Evolutionary conservation across 2,888 invertebrate species (phyloP), one percentile per base, ranked within the genome.

Genomic region (Brachyopa scutellaris): DNA sequence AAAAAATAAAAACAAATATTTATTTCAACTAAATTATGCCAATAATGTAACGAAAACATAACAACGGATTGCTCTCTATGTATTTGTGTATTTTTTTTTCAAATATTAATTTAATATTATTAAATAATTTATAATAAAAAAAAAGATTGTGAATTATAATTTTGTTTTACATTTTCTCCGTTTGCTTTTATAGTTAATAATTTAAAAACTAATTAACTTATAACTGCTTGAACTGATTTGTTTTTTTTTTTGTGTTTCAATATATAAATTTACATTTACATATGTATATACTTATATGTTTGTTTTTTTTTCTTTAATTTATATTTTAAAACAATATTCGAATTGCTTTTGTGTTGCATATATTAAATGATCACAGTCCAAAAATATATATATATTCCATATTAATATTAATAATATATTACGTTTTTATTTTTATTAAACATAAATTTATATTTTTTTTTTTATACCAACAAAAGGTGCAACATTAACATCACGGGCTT

Each of bases 331-430:
- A 82, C 77, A 82, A 82, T 82, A 77, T 77, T 77, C 70, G 77
- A 85, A 85, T 85, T 85, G 85, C 85, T 85, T 85, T 85, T 85
- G 84, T 85, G 85, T 85, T 85, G 85, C 85, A 82, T 82, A 82
- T 82, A 84, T 85, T 69, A 85, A 84, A 85, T 84, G 82, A 85
- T 85, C 85, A 85, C 85, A 85, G 85, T 85, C 70, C 85, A 82
- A 85, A 84, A 85, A 82, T 82, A 82, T 82, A 70, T 76, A 61
- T 82, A 64, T 61, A 73, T 61, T 31, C 19, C 19, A 47, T 49
- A 38, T 70, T 59, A 1, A 57, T 64, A 64, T 66, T 55, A 61
- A 31, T 73, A 49, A 40, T 61, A 61, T 31, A 31, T 73, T 47
- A 23, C 62, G 47, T 40, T 42, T 51, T 51, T 72, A 15, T 45